Conservation (phyloP, 2,797 vertebrate species). For the Coendou prehensilis region DNA sequence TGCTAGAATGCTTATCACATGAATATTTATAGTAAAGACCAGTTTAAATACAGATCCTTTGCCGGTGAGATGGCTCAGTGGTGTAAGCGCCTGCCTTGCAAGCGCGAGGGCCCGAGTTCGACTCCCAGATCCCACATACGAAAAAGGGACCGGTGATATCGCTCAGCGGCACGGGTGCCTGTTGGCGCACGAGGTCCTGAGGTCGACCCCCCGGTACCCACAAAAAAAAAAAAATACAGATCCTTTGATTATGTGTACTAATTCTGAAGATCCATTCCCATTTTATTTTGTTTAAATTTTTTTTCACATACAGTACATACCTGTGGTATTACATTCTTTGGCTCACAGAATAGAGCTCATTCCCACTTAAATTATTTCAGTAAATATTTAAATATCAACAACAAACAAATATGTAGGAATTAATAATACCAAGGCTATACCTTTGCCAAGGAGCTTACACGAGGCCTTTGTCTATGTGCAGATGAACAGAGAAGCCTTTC, state of each 20-base stretch:
- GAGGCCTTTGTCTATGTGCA: slow-evolving; percentile 42
- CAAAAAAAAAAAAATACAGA: no score
- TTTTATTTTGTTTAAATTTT: not conserved
- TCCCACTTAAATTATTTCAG: slow-evolving; percentile 28
- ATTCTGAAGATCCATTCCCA: not conserved
- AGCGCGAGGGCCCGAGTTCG: no score
- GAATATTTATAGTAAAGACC: not conserved
- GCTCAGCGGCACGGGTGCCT: no score
- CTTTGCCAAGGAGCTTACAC: slow-evolving; percentile 34
- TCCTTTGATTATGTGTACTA: not conserved
- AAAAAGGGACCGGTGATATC: no score
- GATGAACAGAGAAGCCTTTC: slow-evolving; percentile 41
- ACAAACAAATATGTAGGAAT: slow-evolving; percentile 60
- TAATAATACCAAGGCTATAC: slow-evolving; percentile 28
- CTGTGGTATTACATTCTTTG: slow-evolving; percentile 33
- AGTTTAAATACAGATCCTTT: not conserved
- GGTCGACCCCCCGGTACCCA: no score
- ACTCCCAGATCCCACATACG: no score
- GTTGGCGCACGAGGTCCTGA: no score
- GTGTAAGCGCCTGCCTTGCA: no score
- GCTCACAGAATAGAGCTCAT: slow-evolving; percentile 34
- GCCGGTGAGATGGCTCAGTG: no score
- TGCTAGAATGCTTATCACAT: not conserved
- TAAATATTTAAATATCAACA: slow-evolving; percentile 52
- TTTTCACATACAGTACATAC: not conserved